Percentiles rank a stretch among this genome's conserved stretches.
These are phyloP conservation scores for Scomber japonicus DNA, from an alignment of 2,113 vertebrate species.

Conservation along the genomic window DNA sequence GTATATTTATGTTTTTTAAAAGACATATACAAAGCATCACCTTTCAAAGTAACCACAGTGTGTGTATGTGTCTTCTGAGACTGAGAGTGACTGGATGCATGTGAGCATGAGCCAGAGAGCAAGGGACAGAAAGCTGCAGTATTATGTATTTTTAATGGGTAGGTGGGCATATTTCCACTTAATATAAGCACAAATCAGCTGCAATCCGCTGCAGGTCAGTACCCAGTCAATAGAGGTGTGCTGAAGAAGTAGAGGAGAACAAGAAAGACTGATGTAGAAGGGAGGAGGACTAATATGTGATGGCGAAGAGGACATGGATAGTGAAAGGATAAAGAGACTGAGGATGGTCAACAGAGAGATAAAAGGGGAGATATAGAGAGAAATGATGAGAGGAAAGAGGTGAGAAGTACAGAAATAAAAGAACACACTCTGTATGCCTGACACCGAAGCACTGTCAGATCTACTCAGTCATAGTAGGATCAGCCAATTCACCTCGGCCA, in stretches of 20 bases:
- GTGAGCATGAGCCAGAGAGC: constrained; percentile 8
- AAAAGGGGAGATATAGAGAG: background rate
- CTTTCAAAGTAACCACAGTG: background rate
- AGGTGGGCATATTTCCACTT: constrained; percentile 62
- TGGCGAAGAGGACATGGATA: background rate
- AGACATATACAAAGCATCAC: background rate
- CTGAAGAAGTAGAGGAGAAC: background rate
- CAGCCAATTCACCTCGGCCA: constrained; percentile 25
- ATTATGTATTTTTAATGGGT: constrained; percentile 68
- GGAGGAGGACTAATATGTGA: constrained; percentile 4
- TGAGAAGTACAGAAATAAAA: background rate
- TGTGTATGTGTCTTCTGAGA: constrained; percentile 8
- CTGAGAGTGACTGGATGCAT: background rate
- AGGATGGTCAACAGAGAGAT: constrained; percentile 1
- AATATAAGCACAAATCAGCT: constrained; percentile 60
- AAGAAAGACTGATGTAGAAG: constrained; percentile 19
- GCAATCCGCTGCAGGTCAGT: constrained; percentile 53
- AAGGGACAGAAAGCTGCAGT: constrained; percentile 28
- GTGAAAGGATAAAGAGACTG: background rate
- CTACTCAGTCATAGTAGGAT: constrained; percentile 2
- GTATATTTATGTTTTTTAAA: background rate
- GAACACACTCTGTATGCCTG: no score
- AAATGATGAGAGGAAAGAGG: background rate
- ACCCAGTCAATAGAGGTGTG: constrained; percentile 29
- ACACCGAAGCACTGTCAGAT: no score